These are phyloP conservation scores for Porites lobata DNA, from an alignment of 92 coral and sea anemone genomes.

Conservation along the genomic window DNA sequence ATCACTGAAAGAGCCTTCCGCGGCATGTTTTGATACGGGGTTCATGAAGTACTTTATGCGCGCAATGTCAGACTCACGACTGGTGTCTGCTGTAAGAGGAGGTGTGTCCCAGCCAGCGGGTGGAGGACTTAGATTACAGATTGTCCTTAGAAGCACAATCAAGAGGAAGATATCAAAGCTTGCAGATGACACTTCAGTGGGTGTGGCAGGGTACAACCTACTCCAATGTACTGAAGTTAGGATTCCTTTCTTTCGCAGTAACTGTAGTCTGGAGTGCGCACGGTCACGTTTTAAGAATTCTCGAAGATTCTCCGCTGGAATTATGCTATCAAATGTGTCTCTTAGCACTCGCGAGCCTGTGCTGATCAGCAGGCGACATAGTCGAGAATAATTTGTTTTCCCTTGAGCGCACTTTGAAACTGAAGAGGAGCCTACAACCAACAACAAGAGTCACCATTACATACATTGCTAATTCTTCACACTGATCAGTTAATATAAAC, in stretches of 20 bases:
- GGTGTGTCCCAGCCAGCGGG: slow-evolving; percentile 20
- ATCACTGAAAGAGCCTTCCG: background rate
- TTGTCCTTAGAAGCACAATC: slow-evolving; percentile 18
- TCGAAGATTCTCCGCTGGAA: background rate
- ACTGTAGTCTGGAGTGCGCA: background rate
- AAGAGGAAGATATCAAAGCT: background rate
- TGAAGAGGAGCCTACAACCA: background rate
- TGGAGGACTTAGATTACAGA: slow-evolving; percentile 17
- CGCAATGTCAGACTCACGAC: slow-evolving; percentile 3
- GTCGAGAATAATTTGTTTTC: background rate
- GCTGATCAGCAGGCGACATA: slow-evolving; percentile 11
- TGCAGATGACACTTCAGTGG: slow-evolving; percentile 8
- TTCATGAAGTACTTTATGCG: background rate
- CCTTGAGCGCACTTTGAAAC: background rate
- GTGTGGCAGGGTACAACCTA: background rate
- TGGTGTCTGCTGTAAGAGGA: background rate
- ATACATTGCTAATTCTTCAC: too few relatives aligned
- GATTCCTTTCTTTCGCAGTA: slow-evolving; percentile 5
- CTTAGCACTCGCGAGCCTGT: background rate
- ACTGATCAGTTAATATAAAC: too few relatives aligned
- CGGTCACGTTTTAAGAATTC: background rate
- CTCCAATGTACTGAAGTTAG: background rate
- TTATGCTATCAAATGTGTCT: slow-evolving; percentile 11
- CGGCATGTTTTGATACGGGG: background rate
- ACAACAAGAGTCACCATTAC: background rate